Evolutionary conservation across 2,797 vertebrate genomes (phyloP), one percentile per base, ranked within the genome.

Genomic region (Otolemur crassicaudatus): DNA sequence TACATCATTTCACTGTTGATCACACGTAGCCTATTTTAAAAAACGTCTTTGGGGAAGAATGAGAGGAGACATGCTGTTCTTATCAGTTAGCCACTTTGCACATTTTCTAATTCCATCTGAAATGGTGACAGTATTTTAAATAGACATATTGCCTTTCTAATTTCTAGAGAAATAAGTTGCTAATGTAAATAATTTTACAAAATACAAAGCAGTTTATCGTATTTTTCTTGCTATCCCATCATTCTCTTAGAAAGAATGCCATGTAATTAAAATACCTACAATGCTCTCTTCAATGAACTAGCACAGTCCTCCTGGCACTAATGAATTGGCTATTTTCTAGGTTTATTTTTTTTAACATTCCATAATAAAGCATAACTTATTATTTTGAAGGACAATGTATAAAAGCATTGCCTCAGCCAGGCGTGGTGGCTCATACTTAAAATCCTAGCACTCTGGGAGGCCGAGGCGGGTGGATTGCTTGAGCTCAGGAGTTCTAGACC

Each of bases 1-100:
- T 86, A 95, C 81, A 94, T 67, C 77, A 87, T 53, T 94, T 95
- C 87, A 92, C 92, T 90, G 87, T 75, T 86, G 95, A 94, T 88
- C 95, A 96, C 94, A 95, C 72, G 81, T 70, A 70, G 37, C 69
- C 87, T 91, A 97, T 95, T 95, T 91, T 67, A 2, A 93, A 96
- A 95, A 88, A 73, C 37, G n/a, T 34, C 87, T 94, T 40, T 80
- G 77, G 94, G 93, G 14, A 87, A 90, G 60, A 94, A 43, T 46
- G 29, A 87, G 40, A 80, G 53, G 43, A 94, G 67, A 96, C 92
- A 92, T 58, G 75, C 25, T 94, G 86, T 84, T 96, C 84, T 80
- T 84, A 85, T 86, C 69, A 85, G 40, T 72, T 83, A 79, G 25
- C 56, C 88, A 61, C 61, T 63, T n/a, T 46, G 76, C 46, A 63